phyloP scores from a whole-genome alignment of 2,888 invertebrate genomes.

The Chromoteleia sp. region DNA sequence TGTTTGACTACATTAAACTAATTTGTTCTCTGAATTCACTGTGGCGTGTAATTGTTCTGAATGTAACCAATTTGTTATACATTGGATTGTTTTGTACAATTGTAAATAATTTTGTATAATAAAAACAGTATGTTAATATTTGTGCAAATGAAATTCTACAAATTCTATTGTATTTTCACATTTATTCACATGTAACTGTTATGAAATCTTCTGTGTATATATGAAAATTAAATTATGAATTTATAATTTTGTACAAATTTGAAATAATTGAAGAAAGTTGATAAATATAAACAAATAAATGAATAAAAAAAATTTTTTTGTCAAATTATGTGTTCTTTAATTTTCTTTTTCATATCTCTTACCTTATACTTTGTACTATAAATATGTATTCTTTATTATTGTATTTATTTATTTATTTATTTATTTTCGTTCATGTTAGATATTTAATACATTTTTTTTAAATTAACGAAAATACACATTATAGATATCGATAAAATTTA shows the following conservation, averaged over 20 bases:
- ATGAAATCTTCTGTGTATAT: background rate
- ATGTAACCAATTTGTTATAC: background rate
- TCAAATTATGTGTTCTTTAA: constrained; percentile 4
- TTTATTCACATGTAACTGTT: background rate
- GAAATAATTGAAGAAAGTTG: background rate
- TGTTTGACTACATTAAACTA: background rate
- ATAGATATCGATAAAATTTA: background rate
- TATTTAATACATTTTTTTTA: too few relatives aligned
- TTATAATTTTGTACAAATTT: background rate
- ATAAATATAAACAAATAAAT: background rate
- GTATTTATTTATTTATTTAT: too few relatives aligned
- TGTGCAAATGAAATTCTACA: background rate
- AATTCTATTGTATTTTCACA: constrained; percentile 1
- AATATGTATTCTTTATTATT: too few relatives aligned
- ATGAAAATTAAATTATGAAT: background rate
- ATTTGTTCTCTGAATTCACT: background rate
- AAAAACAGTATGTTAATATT: constrained; percentile 9
- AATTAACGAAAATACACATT: too few relatives aligned
- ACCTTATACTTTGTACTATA: background rate
- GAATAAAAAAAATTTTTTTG: background rate
- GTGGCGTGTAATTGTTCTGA: background rate
- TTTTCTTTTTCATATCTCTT: background rate
- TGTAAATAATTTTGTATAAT: constrained; percentile 26
- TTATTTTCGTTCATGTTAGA: too few relatives aligned
- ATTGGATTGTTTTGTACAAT: constrained; percentile 7